Evolutionary conservation across 2,797 vertebrate species (phyloP).

Genomic region (Rhinella marina): DNA sequence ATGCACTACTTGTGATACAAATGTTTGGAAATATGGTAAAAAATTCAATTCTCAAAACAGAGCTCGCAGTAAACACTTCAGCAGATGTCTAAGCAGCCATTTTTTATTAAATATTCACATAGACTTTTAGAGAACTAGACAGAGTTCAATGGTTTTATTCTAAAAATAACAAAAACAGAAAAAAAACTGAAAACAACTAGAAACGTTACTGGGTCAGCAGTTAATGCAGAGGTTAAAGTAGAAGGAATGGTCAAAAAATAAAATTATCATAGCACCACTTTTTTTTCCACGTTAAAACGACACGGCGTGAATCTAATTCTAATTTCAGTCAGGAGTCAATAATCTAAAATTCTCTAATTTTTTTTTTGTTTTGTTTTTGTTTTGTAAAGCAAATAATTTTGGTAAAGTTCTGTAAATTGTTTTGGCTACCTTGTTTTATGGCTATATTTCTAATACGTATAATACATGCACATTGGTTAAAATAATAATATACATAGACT

Average conservation of each 20-base stretch:
- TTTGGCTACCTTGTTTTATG: slow-evolving; percentile 40
- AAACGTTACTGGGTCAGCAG: slow-evolving; percentile 52
- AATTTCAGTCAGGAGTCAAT: slow-evolving; percentile 30
- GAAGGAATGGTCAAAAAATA: slow-evolving; percentile 91
- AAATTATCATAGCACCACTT: slow-evolving; percentile 92
- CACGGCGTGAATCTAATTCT: slow-evolving; percentile 25
- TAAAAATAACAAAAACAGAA: slow-evolving; percentile 37
- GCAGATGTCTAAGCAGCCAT: slow-evolving; percentile 42
- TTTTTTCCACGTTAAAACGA: slow-evolving; percentile 59
- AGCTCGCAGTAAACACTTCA: slow-evolving; percentile 11
- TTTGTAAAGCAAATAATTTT: slow-evolving; percentile 55
- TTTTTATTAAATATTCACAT: slow-evolving; percentile 55
- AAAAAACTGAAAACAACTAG: slow-evolving; percentile 22
- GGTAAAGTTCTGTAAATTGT: slow-evolving; percentile 24
- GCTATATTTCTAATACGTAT: slow-evolving; percentile 53
- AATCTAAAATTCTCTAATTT: slow-evolving; percentile 2
- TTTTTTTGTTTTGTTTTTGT: background rate
- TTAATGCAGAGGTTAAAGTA: slow-evolving; percentile 66
- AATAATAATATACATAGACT: slow-evolving; percentile 72
- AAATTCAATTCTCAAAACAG: background rate
- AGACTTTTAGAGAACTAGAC: slow-evolving; percentile 52
- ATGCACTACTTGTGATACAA: no score
- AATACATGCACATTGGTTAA: slow-evolving; percentile 65
- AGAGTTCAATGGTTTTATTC: slow-evolving; percentile 48
- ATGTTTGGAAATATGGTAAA: background rate